A percentile compares a stretch with the other conserved stretches of the same genome.
phyloP scores from a whole-genome alignment of 2,888 invertebrate species.

The Limnephilus rhombicus region DNA sequence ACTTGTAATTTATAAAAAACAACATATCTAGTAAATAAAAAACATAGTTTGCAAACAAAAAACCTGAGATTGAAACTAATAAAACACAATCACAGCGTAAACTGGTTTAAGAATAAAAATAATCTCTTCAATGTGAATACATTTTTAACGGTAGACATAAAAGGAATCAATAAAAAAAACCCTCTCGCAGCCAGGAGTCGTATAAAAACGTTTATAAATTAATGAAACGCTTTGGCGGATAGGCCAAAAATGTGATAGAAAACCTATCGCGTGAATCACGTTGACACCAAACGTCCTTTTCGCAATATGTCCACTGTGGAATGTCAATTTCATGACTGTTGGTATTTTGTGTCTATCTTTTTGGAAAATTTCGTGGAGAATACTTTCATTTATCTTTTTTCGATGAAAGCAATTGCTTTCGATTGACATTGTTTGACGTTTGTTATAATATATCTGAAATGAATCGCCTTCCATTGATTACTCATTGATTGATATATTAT shows the following conservation, averaged over 20 bases:
- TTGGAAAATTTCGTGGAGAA: not conserved
- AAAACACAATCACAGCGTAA: not conserved
- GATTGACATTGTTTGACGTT: not conserved
- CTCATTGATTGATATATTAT: not conserved
- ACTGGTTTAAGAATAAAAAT: not conserved
- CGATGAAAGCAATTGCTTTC: not conserved
- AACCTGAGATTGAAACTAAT: not conserved
- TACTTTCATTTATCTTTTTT: not conserved
- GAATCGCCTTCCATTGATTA: not conserved
- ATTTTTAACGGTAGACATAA: not conserved
- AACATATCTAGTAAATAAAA: too few relatives aligned
- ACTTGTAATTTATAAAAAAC: too few relatives aligned
- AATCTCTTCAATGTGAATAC: not conserved
- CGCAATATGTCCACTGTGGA: not conserved
- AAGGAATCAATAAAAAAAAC: not conserved
- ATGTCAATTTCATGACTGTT: not conserved
- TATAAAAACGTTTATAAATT: not conserved
- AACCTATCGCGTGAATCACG: not conserved
- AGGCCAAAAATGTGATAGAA: not conserved
- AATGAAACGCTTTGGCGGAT: not conserved
- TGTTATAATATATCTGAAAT: not conserved
- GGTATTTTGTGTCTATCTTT: not conserved
- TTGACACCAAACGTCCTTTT: not conserved
- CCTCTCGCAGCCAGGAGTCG: not conserved
- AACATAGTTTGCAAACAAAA: too few relatives aligned